These are phyloP conservation scores for Pseudopipra pipra DNA, from an alignment of 2,113 vertebrate species.

Conservation along the genomic window DNA sequence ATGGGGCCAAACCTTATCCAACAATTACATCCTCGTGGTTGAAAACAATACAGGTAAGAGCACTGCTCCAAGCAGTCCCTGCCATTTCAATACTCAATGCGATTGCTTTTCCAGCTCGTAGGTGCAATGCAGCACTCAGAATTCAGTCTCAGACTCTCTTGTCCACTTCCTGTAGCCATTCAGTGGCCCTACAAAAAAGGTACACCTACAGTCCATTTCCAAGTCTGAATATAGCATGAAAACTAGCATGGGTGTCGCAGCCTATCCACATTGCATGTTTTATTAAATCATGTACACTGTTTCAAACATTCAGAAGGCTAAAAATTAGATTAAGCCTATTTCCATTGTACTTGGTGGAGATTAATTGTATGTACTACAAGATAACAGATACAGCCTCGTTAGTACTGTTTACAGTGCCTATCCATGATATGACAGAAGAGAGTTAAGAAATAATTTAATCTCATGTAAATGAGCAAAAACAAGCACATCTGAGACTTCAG, in stretches of 20 bases:
- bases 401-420: slow-evolving; percentile 58
- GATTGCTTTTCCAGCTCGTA: background rate
- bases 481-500: background rate
- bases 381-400: slow-evolving; percentile 33
- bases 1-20: background rate
- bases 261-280: background rate
- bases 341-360: slow-evolving; percentile 54
- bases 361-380: slow-evolving; percentile 28
- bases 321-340: slow-evolving; percentile 56
- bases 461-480: slow-evolving; percentile 28
- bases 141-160: background rate
- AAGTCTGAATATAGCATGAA: background rate
- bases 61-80: background rate
- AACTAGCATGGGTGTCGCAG: background rate
- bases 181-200: background rate
- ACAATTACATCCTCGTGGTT: background rate
- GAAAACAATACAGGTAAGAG: background rate
- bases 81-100: background rate
- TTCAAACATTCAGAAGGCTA: slow-evolving; percentile 57
- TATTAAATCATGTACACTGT: slow-evolving; percentile 49
- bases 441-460: slow-evolving; percentile 52
- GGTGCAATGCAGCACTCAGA: background rate
- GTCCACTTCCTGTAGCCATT: background rate
- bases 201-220: background rate
- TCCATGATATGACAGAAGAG: slow-evolving; percentile 19